These are phyloP conservation scores for Drosophila basisetae DNA, from an alignment of 2,888 invertebrate genomes.

Conservation along the genomic window DNA sequence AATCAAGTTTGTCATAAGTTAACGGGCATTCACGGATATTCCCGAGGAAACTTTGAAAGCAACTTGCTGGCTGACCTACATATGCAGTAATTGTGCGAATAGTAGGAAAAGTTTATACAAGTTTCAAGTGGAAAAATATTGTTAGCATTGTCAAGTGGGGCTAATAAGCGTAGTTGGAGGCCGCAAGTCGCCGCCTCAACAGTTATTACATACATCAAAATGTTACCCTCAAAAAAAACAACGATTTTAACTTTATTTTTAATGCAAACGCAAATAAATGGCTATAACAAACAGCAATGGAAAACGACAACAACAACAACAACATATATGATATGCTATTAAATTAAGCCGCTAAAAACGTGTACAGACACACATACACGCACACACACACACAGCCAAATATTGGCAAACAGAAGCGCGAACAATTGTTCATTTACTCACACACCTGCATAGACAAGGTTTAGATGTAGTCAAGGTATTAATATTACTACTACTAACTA, in stretches of 20 bases:
- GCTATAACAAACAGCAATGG: conserved; percentile 15
- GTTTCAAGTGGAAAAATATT: conserved; percentile 13
- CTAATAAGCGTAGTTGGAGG: conserved; percentile 31
- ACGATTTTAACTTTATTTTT: conserved; percentile 40
- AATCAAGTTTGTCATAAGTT: not conserved
- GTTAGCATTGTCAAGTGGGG: conserved; percentile 17
- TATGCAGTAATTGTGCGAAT: not conserved
- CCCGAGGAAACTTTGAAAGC: not conserved
- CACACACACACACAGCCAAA: not conserved
- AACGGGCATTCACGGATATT: not conserved
- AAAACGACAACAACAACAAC: conserved; percentile 13
- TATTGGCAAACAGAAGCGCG: conserved; percentile 1
- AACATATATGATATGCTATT: conserved; percentile 51
- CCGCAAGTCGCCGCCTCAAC: conserved; percentile 16
- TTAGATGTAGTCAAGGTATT: conserved; percentile 48
- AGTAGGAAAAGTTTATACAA: conserved; percentile 4
- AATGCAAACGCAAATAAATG: conserved; percentile 48
- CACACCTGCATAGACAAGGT: conserved; percentile 25
- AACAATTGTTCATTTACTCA: conserved; percentile 11
- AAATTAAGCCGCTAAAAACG: conserved; percentile 51
- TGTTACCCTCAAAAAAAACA: conserved; percentile 14
- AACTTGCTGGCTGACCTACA: conserved; percentile 8
- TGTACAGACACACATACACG: conserved; percentile 12
- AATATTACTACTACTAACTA: conserved; percentile 11
- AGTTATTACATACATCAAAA: conserved; percentile 34